phyloP scores from a whole-genome alignment of 2,797 vertebrate species.

The Thaleichthys pacificus region DNA sequence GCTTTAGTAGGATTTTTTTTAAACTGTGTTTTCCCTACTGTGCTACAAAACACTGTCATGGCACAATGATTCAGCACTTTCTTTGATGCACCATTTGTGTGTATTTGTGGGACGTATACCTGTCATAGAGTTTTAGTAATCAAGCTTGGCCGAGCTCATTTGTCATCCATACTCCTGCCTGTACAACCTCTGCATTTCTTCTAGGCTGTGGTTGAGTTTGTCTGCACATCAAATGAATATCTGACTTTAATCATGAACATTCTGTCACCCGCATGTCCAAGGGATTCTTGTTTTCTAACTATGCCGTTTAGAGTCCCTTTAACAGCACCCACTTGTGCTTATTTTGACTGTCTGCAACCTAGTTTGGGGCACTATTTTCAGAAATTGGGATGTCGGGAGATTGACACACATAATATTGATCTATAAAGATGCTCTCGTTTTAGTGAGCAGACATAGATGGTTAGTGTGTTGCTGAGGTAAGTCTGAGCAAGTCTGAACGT shows the following conservation, averaged over 20 bases:
- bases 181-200: not conserved
- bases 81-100: not conserved
- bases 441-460: not conserved
- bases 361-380: not conserved
- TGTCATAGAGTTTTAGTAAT: not conserved
- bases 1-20: not conserved
- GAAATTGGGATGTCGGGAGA: not conserved
- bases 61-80: no score
- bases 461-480: not conserved
- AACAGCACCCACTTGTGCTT: not conserved
- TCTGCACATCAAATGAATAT: not conserved
- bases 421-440: not conserved
- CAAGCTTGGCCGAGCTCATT: slow-evolving; percentile 5
- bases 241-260: not conserved
- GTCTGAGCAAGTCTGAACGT: not conserved
- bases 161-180: slow-evolving; percentile 1
- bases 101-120: not conserved
- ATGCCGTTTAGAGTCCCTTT: not conserved
- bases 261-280: not conserved
- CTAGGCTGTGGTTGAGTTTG: not conserved
- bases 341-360: not conserved
- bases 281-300: not conserved
- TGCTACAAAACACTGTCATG: not conserved
- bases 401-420: not conserved
- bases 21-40: not conserved